phyloP scores from a whole-genome alignment of 1,140 invertebrate genomes.

The Apis mellifera region DNA sequence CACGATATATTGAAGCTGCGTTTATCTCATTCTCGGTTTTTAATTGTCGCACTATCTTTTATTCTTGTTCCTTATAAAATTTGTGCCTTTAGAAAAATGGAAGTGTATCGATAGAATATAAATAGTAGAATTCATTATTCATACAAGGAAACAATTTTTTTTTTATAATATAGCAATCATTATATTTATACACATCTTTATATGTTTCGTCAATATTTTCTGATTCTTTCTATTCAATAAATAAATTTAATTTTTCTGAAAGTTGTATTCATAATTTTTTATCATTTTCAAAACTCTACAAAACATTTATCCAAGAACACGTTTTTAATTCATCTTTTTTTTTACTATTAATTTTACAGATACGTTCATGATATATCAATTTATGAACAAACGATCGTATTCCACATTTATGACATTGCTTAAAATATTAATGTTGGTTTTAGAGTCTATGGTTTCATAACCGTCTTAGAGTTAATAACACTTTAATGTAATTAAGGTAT shows the following conservation, averaged over 20 bases:
- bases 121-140: slow-evolving; percentile 56
- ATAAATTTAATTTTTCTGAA: slow-evolving; percentile 39
- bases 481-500: slow-evolving; percentile 69
- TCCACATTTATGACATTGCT: slow-evolving; percentile 59
- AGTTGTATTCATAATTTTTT: background rate
- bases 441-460: slow-evolving; percentile 58
- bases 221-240: slow-evolving; percentile 17
- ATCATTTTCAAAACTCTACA: slow-evolving; percentile 32
- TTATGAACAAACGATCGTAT: slow-evolving; percentile 62
- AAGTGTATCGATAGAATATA: slow-evolving; percentile 64
- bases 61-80: slow-evolving; percentile 60
- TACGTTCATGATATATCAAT: slow-evolving; percentile 53
- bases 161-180: slow-evolving; percentile 36
- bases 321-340: slow-evolving; percentile 48
- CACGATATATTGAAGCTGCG: slow-evolving; percentile 5
- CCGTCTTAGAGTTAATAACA: slow-evolving; percentile 58
- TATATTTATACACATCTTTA: slow-evolving; percentile 52
- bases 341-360: slow-evolving; percentile 47
- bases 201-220: slow-evolving; percentile 19
- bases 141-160: slow-evolving; percentile 45
- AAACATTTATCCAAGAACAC: slow-evolving; percentile 36
- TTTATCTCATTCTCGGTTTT: slow-evolving; percentile 15
- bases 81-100: slow-evolving; percentile 67
- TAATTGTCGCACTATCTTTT: slow-evolving; percentile 37
- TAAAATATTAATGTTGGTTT: slow-evolving; percentile 57